Conservation (phyloP, 2,888 invertebrate genomes). For the Nowickia ferox region DNA sequence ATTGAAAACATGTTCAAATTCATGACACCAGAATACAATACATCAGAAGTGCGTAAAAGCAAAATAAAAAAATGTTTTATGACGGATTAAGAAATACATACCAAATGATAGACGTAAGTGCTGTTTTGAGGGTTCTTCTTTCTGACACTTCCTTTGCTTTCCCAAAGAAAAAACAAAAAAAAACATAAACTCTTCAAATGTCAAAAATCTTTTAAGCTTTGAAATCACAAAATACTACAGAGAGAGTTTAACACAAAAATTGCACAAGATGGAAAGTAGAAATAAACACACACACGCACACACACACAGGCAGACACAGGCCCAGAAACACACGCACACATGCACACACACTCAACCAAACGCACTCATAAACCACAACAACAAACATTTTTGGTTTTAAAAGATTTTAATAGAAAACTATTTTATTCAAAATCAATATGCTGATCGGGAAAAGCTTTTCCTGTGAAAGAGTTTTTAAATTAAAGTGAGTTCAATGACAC, state of each 20-base stretch:
- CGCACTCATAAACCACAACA: too few relatives aligned
- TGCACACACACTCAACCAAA: too few relatives aligned
- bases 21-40: conserved; percentile 32
- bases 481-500: too few relatives aligned
- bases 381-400: too few relatives aligned
- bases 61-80: conserved; percentile 46
- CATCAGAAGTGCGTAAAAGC: conserved; percentile 34
- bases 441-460: too few relatives aligned
- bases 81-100: conserved; percentile 47
- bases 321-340: too few relatives aligned
- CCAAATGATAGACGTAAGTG: conserved; percentile 49
- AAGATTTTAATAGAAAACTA: too few relatives aligned
- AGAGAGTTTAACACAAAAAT: not conserved
- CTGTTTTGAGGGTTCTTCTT: not conserved
- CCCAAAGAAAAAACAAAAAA: not conserved
- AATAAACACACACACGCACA: not conserved
- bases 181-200: conserved; percentile 37
- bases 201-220: conserved; percentile 19
- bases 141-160: not conserved
- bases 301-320: not conserved
- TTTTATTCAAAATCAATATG: too few relatives aligned
- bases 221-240: not conserved
- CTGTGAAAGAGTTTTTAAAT: too few relatives aligned
- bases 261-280: not conserved
- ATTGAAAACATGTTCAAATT: conserved; percentile 52